Evolutionary conservation across 2,797 vertebrate species (phyloP).

Genomic region (Telmatherina bonti): DNA sequence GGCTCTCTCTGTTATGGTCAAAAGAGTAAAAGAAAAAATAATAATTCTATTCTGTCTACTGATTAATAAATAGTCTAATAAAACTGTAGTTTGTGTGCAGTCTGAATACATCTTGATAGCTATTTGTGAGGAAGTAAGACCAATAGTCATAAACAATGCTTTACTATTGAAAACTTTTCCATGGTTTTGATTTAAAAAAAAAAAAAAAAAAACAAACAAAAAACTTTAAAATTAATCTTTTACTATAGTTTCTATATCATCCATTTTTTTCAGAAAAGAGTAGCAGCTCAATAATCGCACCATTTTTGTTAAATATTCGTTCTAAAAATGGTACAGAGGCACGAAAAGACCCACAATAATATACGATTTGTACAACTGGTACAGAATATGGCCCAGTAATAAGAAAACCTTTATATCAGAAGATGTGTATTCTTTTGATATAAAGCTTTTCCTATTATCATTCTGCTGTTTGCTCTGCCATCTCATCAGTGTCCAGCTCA

Average conservation of each 20-base stretch:
- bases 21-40: slow-evolving; percentile 19
- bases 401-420: no score
- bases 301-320: slow-evolving; percentile 33
- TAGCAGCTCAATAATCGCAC: slow-evolving; percentile 16
- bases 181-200: slow-evolving; percentile 14
- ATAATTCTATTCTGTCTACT: slow-evolving; percentile 47
- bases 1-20: slow-evolving; percentile 60
- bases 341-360: slow-evolving; percentile 12
- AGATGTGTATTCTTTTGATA: slow-evolving; percentile 69
- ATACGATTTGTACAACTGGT: slow-evolving; percentile 15
- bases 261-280: no score
- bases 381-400: slow-evolving; percentile 27
- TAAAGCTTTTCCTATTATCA: slow-evolving; percentile 76
- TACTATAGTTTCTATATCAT: no score
- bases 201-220: no score
- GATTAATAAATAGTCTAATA: slow-evolving; percentile 55
- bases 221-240: no score
- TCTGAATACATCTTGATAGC: neutral
- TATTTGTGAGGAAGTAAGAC: slow-evolving; percentile 9
- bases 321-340: slow-evolving; percentile 18
- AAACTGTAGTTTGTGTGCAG: slow-evolving; percentile 2
- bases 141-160: slow-evolving; percentile 1
- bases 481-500: slow-evolving; percentile 80
- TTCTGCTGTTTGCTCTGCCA: slow-evolving; percentile 80
- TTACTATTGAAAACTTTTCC: slow-evolving; percentile 12